Base-by-base conservation (phyloP, 1,140 invertebrate species). In the Trachymyrmex septentrionalis region DNA sequence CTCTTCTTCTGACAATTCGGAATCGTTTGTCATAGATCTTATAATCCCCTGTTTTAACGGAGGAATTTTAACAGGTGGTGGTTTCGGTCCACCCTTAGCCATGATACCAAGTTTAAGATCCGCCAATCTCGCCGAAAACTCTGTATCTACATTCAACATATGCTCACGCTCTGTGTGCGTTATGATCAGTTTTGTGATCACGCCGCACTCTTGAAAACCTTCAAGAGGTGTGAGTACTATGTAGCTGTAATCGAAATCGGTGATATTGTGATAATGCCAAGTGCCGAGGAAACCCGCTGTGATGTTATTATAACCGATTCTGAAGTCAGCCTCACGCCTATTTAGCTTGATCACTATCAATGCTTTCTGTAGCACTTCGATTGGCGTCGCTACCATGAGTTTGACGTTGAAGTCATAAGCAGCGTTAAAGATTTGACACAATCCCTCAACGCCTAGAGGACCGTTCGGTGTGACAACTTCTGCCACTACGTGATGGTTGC, bases 201-300 rank as follows among this genome's bases (percentile, higher is more conserved):
- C 94, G 0, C 97, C 97, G 90, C 97, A 97, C 92, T 98, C 96
- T 90, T 97, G 96, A 73, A 97, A 97, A 7, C 96, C 97, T 87
- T 97, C 95, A 9, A 98, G 91, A 0, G 97, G 97, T 0, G 97
- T 97, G 90, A 96, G 97, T 14, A 98, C 93, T 87, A 97, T 96
- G 91, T 97, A 98, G 19, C 97, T 96, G 91, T 98, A 98, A 86
- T 98, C 96, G 71, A 98, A 97, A 93, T 98, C 96, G 5, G 96
- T 96, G 0, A 96, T 88, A 57, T 96, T 96, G n/a, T 95, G 94
- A 92, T 96, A 97, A 80, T 97, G 96, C 97, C 97, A 98, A 57
- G 97, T 96, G 50, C 97, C 97, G 3, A 96, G 96, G 87, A 98
- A 97, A 38, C 97, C 98, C 50, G 97, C 95, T 2, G 97, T 96